phyloP scores from a whole-genome alignment of 2,888 invertebrate species.

The Pammene aurita region DNA sequence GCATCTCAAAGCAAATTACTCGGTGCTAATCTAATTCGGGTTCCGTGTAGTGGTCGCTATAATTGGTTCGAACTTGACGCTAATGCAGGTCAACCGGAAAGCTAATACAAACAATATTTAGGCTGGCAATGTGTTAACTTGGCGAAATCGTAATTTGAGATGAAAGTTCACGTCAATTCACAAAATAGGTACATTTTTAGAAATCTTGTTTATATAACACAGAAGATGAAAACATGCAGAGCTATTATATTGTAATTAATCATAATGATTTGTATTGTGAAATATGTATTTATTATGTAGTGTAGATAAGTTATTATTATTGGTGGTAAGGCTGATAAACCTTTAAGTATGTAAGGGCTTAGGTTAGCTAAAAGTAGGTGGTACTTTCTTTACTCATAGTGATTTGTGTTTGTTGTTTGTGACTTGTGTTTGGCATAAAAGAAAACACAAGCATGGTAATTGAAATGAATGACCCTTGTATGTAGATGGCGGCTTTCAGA shows the following conservation, averaged over 20 bases:
- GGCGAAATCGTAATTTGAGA: conserved; percentile 38
- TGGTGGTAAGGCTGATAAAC: background rate
- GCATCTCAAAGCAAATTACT: conserved; percentile 32
- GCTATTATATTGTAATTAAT: conserved; percentile 24
- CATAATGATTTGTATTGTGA: background rate
- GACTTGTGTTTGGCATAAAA: conserved; percentile 1
- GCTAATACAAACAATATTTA: conserved; percentile 36
- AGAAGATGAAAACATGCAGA: conserved; percentile 15
- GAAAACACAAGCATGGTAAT: conserved; percentile 14
- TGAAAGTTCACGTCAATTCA: conserved; percentile 37
- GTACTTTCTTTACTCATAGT: conserved; percentile 1
- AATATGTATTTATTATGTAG: background rate
- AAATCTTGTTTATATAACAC: conserved; percentile 21
- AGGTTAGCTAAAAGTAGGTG: background rate
- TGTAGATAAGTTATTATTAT: background rate
- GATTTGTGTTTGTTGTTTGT: background rate
- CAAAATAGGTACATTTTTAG: conserved; percentile 30
- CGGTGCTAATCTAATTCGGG: conserved; percentile 31
- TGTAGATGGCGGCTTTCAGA: conserved; percentile 41
- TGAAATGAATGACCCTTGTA: conserved; percentile 19
- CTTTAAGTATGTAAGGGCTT: background rate
- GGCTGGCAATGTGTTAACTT: conserved; percentile 32
- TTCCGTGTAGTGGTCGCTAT: conserved; percentile 19
- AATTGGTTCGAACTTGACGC: conserved; percentile 22
- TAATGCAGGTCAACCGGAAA: conserved; percentile 34